A percentile compares a stretch with the other conserved stretches of the same genome.
phyloP scores from a whole-genome alignment of 1,140 invertebrate species.

The Pogonus chalceus region DNA sequence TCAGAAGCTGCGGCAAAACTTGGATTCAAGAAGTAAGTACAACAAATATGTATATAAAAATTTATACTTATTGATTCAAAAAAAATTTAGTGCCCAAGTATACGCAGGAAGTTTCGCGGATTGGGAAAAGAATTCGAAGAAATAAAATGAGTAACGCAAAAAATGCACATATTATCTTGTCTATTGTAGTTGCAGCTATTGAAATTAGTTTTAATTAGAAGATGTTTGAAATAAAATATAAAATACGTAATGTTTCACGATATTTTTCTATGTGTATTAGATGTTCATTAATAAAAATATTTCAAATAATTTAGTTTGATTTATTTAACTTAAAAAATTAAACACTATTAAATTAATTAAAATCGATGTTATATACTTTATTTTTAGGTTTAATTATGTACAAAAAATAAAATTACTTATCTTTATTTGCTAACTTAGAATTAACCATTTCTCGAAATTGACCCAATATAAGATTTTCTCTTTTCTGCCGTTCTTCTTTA shows the following conservation, averaged over 20 bases:
- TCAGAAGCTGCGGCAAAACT: conserved; percentile 31
- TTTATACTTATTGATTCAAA: neutral
- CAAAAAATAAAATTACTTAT: too few relatives aligned
- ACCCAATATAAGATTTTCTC: conserved; percentile 90
- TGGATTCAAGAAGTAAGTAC: conserved; percentile 36
- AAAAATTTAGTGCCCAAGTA: neutral
- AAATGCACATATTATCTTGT: conserved; percentile 6
- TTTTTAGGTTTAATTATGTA: too few relatives aligned
- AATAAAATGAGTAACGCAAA: neutral
- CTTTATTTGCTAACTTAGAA: conserved; percentile 49
- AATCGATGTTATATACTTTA: too few relatives aligned
- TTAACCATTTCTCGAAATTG: conserved; percentile 91
- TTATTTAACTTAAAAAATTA: too few relatives aligned
- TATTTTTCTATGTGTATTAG: too few relatives aligned
- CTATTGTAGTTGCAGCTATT: too few relatives aligned
- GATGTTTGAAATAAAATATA: too few relatives aligned
- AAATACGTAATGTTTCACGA: too few relatives aligned
- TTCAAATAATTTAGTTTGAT: too few relatives aligned
- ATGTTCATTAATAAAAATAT: too few relatives aligned
- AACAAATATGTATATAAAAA: conserved; percentile 11
- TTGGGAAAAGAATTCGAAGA: neutral
- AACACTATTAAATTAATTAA: too few relatives aligned
- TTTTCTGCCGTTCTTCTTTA: conserved; percentile 91
- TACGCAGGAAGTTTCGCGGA: conserved; percentile 4
- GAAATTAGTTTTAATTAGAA: too few relatives aligned